phyloP scores from a whole-genome alignment of 2,888 invertebrate species.

The Auanema freiburgensis region DNA sequence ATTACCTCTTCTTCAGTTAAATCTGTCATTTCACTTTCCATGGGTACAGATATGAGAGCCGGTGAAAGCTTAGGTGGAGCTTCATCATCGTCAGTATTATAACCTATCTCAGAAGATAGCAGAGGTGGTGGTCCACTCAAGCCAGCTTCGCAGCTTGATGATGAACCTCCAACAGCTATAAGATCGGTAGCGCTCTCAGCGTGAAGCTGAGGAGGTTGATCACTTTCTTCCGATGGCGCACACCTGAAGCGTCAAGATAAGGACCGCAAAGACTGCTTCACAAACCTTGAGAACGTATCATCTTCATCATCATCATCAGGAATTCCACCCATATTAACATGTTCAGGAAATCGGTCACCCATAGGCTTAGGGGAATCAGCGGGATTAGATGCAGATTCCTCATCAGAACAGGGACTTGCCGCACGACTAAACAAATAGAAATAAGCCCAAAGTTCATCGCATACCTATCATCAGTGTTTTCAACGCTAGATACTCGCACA shows the following conservation, averaged over 20 bases:
- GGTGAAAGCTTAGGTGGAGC: too few species aligned
- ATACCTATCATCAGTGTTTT: slow-evolving; percentile 1
- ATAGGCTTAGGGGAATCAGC: slow-evolving; percentile 25
- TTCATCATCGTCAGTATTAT: slow-evolving; percentile 29
- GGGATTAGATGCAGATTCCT: slow-evolving; percentile 9
- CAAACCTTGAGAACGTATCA: neutral
- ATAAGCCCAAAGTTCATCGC: neutral
- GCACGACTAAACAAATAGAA: too few species aligned
- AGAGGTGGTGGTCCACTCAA: slow-evolving; percentile 14
- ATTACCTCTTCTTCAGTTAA: slow-evolving; percentile 9
- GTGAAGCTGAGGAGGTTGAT: slow-evolving; percentile 22
- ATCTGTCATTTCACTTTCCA: slow-evolving; percentile 1
- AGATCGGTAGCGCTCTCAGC: slow-evolving; percentile 2
- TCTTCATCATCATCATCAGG: slow-evolving; percentile 26
- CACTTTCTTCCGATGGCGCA: slow-evolving; percentile 18
- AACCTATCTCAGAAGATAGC: slow-evolving; percentile 15
- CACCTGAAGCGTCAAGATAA: slow-evolving; percentile 3
- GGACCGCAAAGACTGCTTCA: neutral
- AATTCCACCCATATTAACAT: slow-evolving; percentile 38
- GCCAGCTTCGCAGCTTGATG: slow-evolving; percentile 5
- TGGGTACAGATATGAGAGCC: too few species aligned
- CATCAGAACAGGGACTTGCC: neutral
- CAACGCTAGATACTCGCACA: slow-evolving; percentile 11
- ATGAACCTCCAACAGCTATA: slow-evolving; percentile 10
- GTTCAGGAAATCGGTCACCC: slow-evolving; percentile 23